Evolutionary conservation across 2,888 invertebrate genomes (phyloP).

Genomic region (Aleiodes testaceus): DNA sequence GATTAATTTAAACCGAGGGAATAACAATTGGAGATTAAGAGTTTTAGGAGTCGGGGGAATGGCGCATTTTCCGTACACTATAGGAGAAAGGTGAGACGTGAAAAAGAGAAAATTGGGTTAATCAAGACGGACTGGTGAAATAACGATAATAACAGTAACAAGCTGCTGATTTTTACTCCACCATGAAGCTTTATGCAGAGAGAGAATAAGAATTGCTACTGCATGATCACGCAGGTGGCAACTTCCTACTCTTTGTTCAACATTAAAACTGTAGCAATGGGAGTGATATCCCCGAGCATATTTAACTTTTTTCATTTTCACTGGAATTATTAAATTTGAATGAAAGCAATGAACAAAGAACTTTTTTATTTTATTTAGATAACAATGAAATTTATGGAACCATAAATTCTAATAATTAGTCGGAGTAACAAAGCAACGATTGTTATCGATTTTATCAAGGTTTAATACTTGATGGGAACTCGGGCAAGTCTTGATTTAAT

Average conservation of each 20-base stretch:
- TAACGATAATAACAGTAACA: slow-evolving; percentile 48
- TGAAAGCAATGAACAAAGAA: neutral
- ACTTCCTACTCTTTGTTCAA: slow-evolving; percentile 30
- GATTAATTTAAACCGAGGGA: slow-evolving; percentile 4
- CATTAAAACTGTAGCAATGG: slow-evolving; percentile 12
- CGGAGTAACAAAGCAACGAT: too few relatives aligned
- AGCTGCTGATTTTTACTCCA: slow-evolving; percentile 11
- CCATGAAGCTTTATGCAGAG: slow-evolving; percentile 41
- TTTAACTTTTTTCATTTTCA: neutral
- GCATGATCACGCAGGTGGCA: slow-evolving; percentile 38
- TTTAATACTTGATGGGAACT: too few relatives aligned
- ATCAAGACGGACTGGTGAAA: slow-evolving; percentile 47
- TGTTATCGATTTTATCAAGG: too few relatives aligned
- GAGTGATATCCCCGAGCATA: neutral
- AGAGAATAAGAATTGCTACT: slow-evolving; percentile 29
- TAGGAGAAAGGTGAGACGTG: slow-evolving; percentile 9
- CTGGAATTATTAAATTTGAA: neutral
- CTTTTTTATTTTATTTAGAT: too few relatives aligned
- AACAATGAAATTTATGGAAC: too few relatives aligned
- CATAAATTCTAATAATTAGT: too few relatives aligned
- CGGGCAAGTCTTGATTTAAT: too few relatives aligned
- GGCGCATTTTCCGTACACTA: neutral
- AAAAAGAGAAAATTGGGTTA: slow-evolving; percentile 44
- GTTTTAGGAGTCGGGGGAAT: slow-evolving; percentile 1
- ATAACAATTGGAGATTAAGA: slow-evolving; percentile 19